These are phyloP conservation scores for Prolemur simus DNA, from an alignment of 2,113 vertebrate genomes.

Conservation along the genomic window DNA sequence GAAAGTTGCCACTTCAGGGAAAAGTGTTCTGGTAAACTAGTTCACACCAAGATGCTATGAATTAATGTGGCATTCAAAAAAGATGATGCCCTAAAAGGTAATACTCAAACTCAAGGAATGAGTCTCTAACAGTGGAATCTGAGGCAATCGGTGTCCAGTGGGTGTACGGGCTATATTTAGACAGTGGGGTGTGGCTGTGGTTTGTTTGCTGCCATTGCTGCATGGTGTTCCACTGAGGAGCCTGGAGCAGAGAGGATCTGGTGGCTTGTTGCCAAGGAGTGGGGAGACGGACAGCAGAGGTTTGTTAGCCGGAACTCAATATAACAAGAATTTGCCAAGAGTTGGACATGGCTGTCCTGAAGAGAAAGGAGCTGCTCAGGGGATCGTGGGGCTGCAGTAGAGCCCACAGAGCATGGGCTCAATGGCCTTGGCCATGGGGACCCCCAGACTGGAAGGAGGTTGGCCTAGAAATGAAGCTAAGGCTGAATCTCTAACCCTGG, in stretches of 20 bases:
- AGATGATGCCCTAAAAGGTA: background rate
- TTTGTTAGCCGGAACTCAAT: background rate
- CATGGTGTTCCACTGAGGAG: background rate
- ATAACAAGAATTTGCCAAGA: background rate
- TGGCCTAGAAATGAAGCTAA: background rate
- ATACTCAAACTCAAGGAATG: background rate
- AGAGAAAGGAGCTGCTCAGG: background rate
- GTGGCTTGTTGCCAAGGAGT: background rate
- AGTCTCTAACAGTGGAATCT: background rate
- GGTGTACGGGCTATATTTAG: background rate
- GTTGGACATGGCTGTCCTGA: background rate
- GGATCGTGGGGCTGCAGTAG: too few species aligned
- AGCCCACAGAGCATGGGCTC: background rate
- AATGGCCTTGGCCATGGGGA: background rate
- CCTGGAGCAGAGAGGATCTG: background rate
- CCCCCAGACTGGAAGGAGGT: background rate
- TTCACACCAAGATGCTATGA: background rate
- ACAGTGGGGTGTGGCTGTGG: background rate
- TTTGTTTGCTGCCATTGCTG: background rate
- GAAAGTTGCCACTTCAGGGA: background rate
- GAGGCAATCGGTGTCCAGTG: background rate
- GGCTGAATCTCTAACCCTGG: background rate
- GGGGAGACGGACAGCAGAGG: background rate
- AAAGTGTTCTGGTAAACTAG: background rate
- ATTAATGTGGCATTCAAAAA: background rate